Evolutionary conservation across 2,888 invertebrate genomes (phyloP), one percentile per base, ranked within the genome.

Genomic region (Anodontia alba): DNA sequence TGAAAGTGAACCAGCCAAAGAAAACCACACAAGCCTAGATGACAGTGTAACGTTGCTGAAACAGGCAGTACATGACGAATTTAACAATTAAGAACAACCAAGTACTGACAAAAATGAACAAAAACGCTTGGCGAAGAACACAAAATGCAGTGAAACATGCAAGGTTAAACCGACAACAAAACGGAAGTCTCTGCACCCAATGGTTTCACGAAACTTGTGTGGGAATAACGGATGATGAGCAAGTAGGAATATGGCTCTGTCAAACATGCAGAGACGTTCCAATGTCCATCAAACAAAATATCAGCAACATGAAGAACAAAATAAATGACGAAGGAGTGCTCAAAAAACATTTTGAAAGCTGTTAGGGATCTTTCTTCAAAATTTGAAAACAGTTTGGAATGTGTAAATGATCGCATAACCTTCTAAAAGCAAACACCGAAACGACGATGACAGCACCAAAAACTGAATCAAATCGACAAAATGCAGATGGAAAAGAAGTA

Each of bases 191-290:
- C 51, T 51, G 51, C n/a, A n/a, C 51, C 23, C 51, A 51, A 12
- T 51, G 51, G 51, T 51, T 51, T 51, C 51, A 51, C 23, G 8
- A 51, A n/a, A 51, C 51, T 51, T 51, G 51, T 51, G 51, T 51
- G 15, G 51, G 51, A n/a, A 51, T 51, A 51, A n/a, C 51, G 51
- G 23, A 51, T 5, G 51, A n/a, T 51, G 51, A 51, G 51, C 51
- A 10, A n/a, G 51, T 51, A n/a, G 8, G 51, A n/a, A 51, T 51
- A 51, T 51, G 51, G 51, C 23, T 51, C 20, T 51, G 51, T 51
- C 23, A 51, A n/a, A n/a, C 51, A 12, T 51, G 51, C 51, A 8
- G n/a, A 20, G 23, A n/a, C n/a, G 23, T 51, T n/a, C 51, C 51
- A 51, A 12, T n/a, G 15, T 51, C 51, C 20, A 51, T 12, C 23